Conservation (phyloP, 2,888 invertebrate genomes). For the Globia sparganii region DNA sequence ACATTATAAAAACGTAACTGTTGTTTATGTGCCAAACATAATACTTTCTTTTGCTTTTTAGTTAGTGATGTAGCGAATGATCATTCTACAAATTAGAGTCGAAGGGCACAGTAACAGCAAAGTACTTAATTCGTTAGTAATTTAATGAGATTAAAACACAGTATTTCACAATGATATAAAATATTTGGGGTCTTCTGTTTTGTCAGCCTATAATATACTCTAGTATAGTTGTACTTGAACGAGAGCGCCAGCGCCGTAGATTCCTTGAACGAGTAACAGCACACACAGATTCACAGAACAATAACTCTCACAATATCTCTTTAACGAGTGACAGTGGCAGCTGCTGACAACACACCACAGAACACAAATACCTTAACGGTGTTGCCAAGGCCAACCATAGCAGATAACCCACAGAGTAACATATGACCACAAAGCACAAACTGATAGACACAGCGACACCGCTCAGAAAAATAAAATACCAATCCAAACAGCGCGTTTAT, state of each 20-base stretch:
- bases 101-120: conserved; percentile 9
- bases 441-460: neutral
- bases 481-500: neutral
- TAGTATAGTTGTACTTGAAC: neutral
- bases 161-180: conserved; percentile 46
- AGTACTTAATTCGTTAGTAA: conserved; percentile 20
- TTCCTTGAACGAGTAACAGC: no score
- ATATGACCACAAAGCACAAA: neutral
- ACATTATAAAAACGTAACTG: conserved; percentile 76
- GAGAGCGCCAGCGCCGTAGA: no score
- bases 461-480: neutral
- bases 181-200: conserved; percentile 32
- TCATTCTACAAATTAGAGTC: conserved; percentile 20
- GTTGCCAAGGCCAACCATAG: neutral
- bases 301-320: no score
- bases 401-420: neutral
- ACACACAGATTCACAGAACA: no score
- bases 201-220: conserved; percentile 22
- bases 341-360: neutral
- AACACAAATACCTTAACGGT: no score
- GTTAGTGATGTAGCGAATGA: conserved; percentile 24
- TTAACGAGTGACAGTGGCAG: conserved; percentile 18
- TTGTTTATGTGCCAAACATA: conserved; percentile 64
- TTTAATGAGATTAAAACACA: conserved; percentile 37
- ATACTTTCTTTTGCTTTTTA: conserved; percentile 57